Base-by-base conservation (phyloP, 2,888 invertebrate genomes). In the Hemistola chrysoprasaria region DNA sequence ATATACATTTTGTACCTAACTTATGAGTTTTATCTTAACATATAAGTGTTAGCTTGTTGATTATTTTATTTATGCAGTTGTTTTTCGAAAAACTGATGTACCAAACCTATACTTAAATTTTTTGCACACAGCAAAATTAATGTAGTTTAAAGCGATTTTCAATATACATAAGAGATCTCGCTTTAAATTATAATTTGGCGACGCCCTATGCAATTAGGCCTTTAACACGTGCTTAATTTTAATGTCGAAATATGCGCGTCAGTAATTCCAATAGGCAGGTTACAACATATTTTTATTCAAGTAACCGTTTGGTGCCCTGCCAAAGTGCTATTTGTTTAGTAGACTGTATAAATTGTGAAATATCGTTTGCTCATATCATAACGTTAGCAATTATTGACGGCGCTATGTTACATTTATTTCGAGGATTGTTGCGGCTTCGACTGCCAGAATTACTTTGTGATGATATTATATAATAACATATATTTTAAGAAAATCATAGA, bases 291-390 rank as follows among this genome's bases (percentile, higher is more conserved):
- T 52, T 47, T 50, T 50, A 36, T 48, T 50, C 31, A 49, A 53
- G 47, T 40, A 44, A 47, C 39, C 43, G 41, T 47, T 54, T 59
- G 56, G 54, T 52, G 27, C 36, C 46, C 29, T 53, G 56, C 59
- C 54, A 56, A 53, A 51, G 44, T 46, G 37, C 40, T 50, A 52
- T 43, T 46, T 43, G 39, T 41, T 45, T 44, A 45, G 41, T 43
- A 40, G 8, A 51, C 41, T 44, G 47, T 31, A 35, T 40, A 43
- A 47, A 47, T 43, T 36, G 41, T 33, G 38, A 48, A 51, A 36
- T 31, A 38, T 45, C 24, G 41, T 33, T 25, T 35, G 39, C 38
- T 39, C 38, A 37, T 44, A 51, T 44, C 31, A 41, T 44, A 46
- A 44, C 37, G 44, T 37, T 30, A 40, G 36, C 37, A 44, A 35